Conservation (phyloP, 1,140 invertebrate species). For the Plutomurus gul region DNA sequence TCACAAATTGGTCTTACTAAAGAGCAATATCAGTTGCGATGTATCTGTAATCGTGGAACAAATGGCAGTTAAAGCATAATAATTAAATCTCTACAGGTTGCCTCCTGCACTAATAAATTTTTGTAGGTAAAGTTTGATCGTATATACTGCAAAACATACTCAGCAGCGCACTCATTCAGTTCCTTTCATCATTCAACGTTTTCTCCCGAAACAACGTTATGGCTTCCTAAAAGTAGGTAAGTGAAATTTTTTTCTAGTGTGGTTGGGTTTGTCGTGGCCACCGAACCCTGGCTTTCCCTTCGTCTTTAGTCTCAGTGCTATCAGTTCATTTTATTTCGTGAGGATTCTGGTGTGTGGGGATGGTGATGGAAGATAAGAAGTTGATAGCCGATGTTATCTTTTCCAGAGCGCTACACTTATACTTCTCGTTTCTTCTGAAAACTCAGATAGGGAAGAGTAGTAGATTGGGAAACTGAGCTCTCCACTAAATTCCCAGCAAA, state of each 20-base stretch:
- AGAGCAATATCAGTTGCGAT: too few relatives aligned
- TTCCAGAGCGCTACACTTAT: background rate
- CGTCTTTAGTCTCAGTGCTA: background rate
- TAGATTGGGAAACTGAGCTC: slow-evolving; percentile 5
- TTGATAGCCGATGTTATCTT: slow-evolving; percentile 15
- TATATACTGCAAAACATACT: too few relatives aligned
- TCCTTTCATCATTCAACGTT: background rate
- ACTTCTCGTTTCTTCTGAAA: background rate
- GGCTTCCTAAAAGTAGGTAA: background rate
- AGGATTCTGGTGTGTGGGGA: background rate
- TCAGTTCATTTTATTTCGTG: background rate
- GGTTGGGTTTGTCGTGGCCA: too few relatives aligned
- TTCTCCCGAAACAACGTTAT: background rate
- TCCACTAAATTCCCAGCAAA: background rate
- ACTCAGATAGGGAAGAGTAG: background rate
- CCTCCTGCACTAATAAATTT: too few relatives aligned
- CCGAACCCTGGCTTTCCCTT: background rate
- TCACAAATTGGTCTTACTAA: too few relatives aligned
- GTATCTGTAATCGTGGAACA: too few relatives aligned
- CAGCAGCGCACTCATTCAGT: too few relatives aligned
- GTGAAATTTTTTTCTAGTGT: background rate
- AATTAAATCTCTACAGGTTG: too few relatives aligned
- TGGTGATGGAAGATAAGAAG: background rate
- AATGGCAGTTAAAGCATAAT: too few relatives aligned
- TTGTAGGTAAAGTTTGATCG: too few relatives aligned